Evolutionary conservation across 1,140 invertebrate species (phyloP), one percentile per base, ranked within the genome.

Genomic region (Drosophila fuyamai): DNA sequence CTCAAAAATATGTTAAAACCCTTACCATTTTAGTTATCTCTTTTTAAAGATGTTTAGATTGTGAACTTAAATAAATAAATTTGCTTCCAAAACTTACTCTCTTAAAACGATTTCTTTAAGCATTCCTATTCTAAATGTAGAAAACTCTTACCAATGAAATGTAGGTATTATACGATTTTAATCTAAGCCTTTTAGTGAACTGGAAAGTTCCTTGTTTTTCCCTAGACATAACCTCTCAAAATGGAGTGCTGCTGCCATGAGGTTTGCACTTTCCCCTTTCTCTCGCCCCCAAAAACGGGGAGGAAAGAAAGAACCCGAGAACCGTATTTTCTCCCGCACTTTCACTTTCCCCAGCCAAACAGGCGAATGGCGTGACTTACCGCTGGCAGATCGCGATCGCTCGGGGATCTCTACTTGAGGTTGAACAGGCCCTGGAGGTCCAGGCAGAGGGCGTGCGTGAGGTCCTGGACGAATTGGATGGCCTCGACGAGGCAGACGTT

Each of bases 401-500:
- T 65, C 38, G 40, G 48, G 46, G 50, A 46, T 32, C 46, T 68
- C 60, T 83, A 86, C 32, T 88, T 80, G 18, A 76, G 57, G 53
- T 88, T 83, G 76, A 86, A 70, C 29, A 88, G 57, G 40, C 83
- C 79, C 54, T 66, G 59, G 56, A 91, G 72, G 60, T 91, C 83
- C 70, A 91, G 73, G 61, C 77, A 91, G 65, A 91, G 77, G 74
- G 88, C 80, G 70, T 88, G 82, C 54, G 82, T 74, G 48, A 90
- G 41, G 40, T 86, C 82, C 76, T 90, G 76, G 60, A 90, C 88
- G 62, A 91, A 81, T 68, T 88, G 82, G 60, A 86, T 70, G 72
- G 88, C 77, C 79, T 90, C 79, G 62, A 66, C 63, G 53, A 90
- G 82, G 67, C 88, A 90, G 68, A 80, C 71, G 82, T 90, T 80